Conservation (phyloP, 2,113 vertebrate genomes). For the Tetrao urogallus region DNA sequence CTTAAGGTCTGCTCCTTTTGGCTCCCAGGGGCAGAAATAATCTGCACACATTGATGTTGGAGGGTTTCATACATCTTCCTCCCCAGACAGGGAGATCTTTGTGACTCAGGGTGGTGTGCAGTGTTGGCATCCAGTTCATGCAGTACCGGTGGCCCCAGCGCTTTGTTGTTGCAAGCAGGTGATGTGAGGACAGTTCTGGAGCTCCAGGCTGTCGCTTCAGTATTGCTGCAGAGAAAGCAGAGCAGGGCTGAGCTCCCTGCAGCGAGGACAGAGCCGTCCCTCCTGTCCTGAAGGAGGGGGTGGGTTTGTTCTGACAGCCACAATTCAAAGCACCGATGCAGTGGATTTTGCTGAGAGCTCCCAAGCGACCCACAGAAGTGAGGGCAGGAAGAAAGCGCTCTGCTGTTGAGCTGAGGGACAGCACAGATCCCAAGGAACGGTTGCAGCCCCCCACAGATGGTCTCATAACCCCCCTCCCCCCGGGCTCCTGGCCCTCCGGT, state of each 20-base stretch:
- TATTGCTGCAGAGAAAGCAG: neutral
- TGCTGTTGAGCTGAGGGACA: neutral
- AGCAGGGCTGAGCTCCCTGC: neutral
- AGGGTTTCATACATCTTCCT: accelerated
- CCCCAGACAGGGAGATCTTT: neutral
- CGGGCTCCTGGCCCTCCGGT: neutral
- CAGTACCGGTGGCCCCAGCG: accelerated
- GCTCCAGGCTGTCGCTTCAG: neutral
- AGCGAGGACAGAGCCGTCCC: neutral
- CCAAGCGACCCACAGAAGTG: accelerated
- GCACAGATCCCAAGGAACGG: accelerated
- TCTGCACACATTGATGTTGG: too few relatives aligned
- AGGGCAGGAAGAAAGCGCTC: neutral
- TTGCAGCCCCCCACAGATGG: neutral
- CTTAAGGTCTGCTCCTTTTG: neutral
- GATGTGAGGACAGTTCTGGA: accelerated
- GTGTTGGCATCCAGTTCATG: too few relatives aligned
- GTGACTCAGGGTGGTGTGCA: neutral
- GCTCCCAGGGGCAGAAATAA: neutral
- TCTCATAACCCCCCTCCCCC: neutral
- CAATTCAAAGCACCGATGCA: too few relatives aligned
- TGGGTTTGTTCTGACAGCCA: accelerated
- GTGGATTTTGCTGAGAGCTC: accelerated
- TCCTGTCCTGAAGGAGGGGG: neutral
- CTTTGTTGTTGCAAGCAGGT: accelerated